Base-by-base conservation (phyloP, 2,113 vertebrate genomes). In the rabbit (Oryctolagus cuniculus) region DNA sequence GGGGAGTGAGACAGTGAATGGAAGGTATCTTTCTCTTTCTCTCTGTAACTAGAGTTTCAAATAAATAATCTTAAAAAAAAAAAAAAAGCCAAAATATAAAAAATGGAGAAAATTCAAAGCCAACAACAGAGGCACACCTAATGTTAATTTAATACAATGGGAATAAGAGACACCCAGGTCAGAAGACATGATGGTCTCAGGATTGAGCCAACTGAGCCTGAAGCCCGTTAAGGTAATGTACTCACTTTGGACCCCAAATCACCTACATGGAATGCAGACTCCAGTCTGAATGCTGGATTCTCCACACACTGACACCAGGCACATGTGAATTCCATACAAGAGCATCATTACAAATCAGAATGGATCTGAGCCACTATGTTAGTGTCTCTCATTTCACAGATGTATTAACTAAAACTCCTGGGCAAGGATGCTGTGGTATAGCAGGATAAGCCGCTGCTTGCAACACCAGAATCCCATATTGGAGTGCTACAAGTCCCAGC, bases 31-130 rank as follows among this genome's bases (percentile, higher is more conserved):
- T 44, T 44, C 44, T 44, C 38, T 38, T 5, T 38, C 44, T 44
- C 44, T 44, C 44, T 44, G 44, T 44, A 7, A 44, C 44, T 8
- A 44, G 44, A 44, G 44, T 44, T 44, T 44, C 44, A 44, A 44
- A 44, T 44, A 44, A 44, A 44, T 44, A 44, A 44, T 44, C 44
- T 44, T 72, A 55, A 44, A 44, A 44, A 85, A 80, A 92, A 87
- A 78, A 34, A 53, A 44, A 66, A 64, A 16, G 22, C 17, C 80
- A 67, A 44, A 80, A 7, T 27, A 15, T 53, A 36, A 86, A 79
- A 11, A 5, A 1, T 87, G 21, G 61, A 86, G 31, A 11, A 94
- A 92, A 27, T 79, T 72, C 72, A 79, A 91, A 97, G 31, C 44
- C n/a, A 87, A 79, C 75, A 66, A 81, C 31, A 15, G 15, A 94